These are phyloP conservation scores for Hypomecis punctinalis DNA, from an alignment of 2,888 invertebrate genomes.

Conservation along the genomic window DNA sequence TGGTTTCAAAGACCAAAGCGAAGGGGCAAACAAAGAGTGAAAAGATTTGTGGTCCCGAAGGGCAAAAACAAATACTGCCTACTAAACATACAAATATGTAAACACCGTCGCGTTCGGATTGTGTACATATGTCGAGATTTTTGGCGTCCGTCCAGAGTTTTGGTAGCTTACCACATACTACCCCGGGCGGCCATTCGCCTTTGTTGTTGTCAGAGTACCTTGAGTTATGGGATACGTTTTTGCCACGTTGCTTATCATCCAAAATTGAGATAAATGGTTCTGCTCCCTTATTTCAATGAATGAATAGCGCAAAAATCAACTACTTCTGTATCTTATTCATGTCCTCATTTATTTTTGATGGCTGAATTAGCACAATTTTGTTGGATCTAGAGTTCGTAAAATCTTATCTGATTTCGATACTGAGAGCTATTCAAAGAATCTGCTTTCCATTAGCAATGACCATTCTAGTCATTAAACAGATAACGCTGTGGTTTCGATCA, in stretches of 20 bases:
- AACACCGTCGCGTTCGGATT: conserved; percentile 43
- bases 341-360: conserved; percentile 7
- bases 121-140: conserved; percentile 59
- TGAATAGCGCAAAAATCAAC: conserved; percentile 16
- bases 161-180: conserved; percentile 61
- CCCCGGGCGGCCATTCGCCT: conserved; percentile 63
- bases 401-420: conserved; percentile 26
- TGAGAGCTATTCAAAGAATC: conserved; percentile 24
- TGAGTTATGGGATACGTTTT: conserved; percentile 63
- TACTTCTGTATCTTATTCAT: conserved; percentile 24
- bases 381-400: background rate
- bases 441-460: conserved; percentile 36
- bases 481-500: conserved; percentile 36
- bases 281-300: conserved; percentile 36
- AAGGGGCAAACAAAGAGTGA: conserved; percentile 54
- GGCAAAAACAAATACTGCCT: conserved; percentile 61
- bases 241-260: conserved; percentile 47
- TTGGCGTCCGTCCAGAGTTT: conserved; percentile 68
- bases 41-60: conserved; percentile 57
- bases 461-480: conserved; percentile 41
- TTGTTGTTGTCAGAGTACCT: conserved; percentile 63
- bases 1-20: conserved; percentile 19
- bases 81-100: conserved; percentile 49
- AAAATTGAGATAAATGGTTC: conserved; percentile 45
- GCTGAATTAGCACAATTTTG: conserved; percentile 8